Conservation (phyloP, 2,113 vertebrate genomes). For the Noturus placidus region DNA sequence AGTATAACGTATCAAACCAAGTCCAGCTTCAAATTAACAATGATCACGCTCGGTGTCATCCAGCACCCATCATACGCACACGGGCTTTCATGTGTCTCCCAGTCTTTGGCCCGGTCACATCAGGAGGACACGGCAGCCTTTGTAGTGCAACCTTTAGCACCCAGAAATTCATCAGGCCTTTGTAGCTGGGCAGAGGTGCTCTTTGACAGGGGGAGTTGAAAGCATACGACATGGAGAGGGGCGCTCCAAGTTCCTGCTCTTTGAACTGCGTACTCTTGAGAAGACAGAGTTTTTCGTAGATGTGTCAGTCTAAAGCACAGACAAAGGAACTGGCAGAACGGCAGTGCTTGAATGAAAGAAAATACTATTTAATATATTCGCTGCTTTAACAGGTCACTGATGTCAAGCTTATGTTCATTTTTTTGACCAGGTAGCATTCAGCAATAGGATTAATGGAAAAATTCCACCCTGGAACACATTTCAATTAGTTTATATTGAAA, state of each 20-base stretch:
- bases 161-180: slow-evolving; percentile 77
- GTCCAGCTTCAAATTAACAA: slow-evolving; percentile 55
- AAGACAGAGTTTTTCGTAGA: slow-evolving; percentile 30
- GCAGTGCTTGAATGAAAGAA: neutral
- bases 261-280: slow-evolving; percentile 74
- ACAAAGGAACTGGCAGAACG: neutral
- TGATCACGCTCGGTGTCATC: slow-evolving; percentile 52
- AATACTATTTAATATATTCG: slow-evolving; percentile 3
- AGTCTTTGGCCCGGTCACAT: slow-evolving; percentile 69
- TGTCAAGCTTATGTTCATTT: neutral
- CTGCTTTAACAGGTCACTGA: neutral
- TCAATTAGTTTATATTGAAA: neutral
- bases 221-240: slow-evolving; percentile 82
- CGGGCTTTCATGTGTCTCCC: slow-evolving; percentile 48
- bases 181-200: slow-evolving; percentile 82
- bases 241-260: slow-evolving; percentile 86
- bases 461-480: neutral
- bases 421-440: neutral
- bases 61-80: slow-evolving; percentile 41
- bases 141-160: slow-evolving; percentile 86
- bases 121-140: slow-evolving; percentile 70
- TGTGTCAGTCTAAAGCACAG: slow-evolving; percentile 42
- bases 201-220: slow-evolving; percentile 92
- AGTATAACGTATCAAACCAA: slow-evolving; percentile 54
- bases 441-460: neutral